phyloP scores from a whole-genome alignment of 2,888 invertebrate species.

The Orchestes rusci region DNA sequence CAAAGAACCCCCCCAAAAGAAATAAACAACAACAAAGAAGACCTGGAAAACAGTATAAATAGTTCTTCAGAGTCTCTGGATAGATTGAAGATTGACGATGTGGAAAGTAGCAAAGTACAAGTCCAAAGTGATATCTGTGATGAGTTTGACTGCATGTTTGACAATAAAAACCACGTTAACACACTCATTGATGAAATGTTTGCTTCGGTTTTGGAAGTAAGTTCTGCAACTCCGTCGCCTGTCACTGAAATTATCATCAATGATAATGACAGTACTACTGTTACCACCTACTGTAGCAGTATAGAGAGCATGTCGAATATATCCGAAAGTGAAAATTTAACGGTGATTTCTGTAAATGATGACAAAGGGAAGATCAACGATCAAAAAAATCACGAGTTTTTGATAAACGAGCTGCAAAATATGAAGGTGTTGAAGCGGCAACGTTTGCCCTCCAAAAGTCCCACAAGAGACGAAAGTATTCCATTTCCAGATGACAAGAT shows the following conservation, averaged over 20 bases:
- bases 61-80: too few species aligned
- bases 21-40: too few species aligned
- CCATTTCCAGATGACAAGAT: slow-evolving; percentile 7
- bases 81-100: too few species aligned
- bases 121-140: too few species aligned
- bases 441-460: slow-evolving; percentile 35
- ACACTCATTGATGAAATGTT: slow-evolving; percentile 43
- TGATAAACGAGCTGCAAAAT: slow-evolving; percentile 62
- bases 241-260: slow-evolving; percentile 24
- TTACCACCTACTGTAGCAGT: too few species aligned
- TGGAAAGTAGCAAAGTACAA: too few species aligned
- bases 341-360: slow-evolving; percentile 27
- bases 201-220: slow-evolving; percentile 39
- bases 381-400: slow-evolving; percentile 56
- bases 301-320: not conserved
- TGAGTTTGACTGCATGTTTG: too few species aligned
- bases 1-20: too few species aligned
- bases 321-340: slow-evolving; percentile 18
- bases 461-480: slow-evolving; percentile 26
- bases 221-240: slow-evolving; percentile 20
- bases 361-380: slow-evolving; percentile 38
- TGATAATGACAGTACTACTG: slow-evolving; percentile 9
- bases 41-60: too few species aligned
- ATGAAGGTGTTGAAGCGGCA: slow-evolving; percentile 47
- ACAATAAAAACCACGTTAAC: slow-evolving; percentile 42